Conservation (phyloP, 2,888 invertebrate genomes). For the Tiphia femorata region DNA sequence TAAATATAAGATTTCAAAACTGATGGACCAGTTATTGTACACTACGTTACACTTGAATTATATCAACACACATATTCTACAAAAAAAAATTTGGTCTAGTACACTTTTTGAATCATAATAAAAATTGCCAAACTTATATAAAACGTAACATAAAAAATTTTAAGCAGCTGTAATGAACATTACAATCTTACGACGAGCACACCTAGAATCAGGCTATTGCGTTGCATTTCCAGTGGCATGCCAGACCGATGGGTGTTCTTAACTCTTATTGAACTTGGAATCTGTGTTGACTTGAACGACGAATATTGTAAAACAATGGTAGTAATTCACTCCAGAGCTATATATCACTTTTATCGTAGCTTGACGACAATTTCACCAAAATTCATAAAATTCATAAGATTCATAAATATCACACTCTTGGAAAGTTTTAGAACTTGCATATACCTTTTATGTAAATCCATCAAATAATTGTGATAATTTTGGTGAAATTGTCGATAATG, state of each 20-base stretch:
- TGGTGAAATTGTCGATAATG: constrained; percentile 60
- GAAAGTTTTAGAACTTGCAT: constrained; percentile 26
- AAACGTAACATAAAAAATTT: too few species aligned
- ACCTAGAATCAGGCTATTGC: too few species aligned
- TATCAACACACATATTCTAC: too few species aligned
- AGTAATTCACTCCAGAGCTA: constrained; percentile 60
- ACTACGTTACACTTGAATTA: too few species aligned
- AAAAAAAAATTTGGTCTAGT: too few species aligned
- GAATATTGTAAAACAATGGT: constrained; percentile 48
- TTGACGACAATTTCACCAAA: constrained; percentile 59
- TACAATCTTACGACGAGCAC: too few species aligned
- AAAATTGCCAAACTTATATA: too few species aligned
- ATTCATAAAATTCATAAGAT: constrained; percentile 15
- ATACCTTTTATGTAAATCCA: constrained; percentile 31
- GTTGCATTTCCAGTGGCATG: constrained; percentile 67
- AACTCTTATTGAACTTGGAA: constrained; percentile 53
- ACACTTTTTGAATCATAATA: too few species aligned
- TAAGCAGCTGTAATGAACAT: too few species aligned
- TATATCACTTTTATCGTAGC: constrained; percentile 60
- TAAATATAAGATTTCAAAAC: too few species aligned
- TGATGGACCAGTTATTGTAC: too few species aligned
- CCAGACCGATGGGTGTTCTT: constrained; percentile 52
- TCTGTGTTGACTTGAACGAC: constrained; percentile 51
- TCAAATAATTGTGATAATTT: constrained; percentile 28
- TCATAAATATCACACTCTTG: background rate